Evolutionary conservation across 2,797 vertebrate species (phyloP).

Genomic region (Pangasius macronema): DNA sequence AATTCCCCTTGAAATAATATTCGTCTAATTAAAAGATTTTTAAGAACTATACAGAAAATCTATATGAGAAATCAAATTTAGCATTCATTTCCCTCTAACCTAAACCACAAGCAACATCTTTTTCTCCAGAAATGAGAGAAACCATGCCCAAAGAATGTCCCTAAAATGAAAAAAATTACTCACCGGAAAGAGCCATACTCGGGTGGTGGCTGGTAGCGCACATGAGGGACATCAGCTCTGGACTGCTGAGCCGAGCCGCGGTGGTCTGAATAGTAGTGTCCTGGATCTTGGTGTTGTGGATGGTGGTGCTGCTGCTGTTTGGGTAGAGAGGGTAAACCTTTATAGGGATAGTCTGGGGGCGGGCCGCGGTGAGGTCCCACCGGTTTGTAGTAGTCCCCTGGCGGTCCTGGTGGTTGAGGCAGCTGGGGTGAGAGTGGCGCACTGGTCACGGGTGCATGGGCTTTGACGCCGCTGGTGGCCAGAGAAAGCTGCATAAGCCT

Average conservation of each 20-base stretch:
- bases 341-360: conserved; percentile 95
- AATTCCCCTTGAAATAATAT: neutral
- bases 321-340: conserved; percentile 80
- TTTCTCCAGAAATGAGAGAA: neutral
- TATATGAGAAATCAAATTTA: neutral
- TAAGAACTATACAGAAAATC: neutral
- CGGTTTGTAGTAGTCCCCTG: conserved; percentile 90
- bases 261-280: conserved; percentile 86
- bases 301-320: conserved; percentile 77
- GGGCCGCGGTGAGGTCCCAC: conserved; percentile 84
- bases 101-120: neutral
- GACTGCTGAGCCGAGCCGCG: conserved; percentile 83
- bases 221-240: conserved; percentile 84
- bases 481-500: conserved; percentile 96
- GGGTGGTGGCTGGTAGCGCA: conserved; percentile 95
- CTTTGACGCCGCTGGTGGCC: conserved; percentile 94
- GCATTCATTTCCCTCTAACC: neutral
- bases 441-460: conserved; percentile 90
- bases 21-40: neutral
- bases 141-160: neutral
- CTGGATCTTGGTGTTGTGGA: conserved; percentile 76
- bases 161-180: conserved; percentile 49
- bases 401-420: conserved; percentile 81
- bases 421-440: conserved; percentile 86
- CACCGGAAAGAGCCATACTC: conserved; percentile 97